phyloP scores from a whole-genome alignment of 2,797 vertebrate genomes.

The Thaleichthys pacificus region DNA sequence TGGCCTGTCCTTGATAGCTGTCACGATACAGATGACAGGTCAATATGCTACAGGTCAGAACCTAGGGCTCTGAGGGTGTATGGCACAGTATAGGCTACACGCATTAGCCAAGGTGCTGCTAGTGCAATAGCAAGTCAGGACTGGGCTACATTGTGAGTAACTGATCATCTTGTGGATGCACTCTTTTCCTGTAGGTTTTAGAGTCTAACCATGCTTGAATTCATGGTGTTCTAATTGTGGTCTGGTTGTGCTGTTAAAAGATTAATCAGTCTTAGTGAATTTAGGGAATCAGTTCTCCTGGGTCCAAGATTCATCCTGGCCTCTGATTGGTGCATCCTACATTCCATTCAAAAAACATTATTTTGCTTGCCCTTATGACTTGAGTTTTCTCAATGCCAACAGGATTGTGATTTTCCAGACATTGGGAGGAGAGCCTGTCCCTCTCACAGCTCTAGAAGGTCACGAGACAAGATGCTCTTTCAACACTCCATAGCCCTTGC shows the following conservation, averaged over 20 bases:
- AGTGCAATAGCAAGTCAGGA: no score
- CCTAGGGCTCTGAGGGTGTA: neutral
- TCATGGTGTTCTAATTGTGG: neutral
- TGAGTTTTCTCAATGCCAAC: neutral
- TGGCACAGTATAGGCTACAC: neutral
- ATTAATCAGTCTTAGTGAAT: neutral
- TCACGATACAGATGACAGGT: neutral
- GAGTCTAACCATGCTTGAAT: neutral
- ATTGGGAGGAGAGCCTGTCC: no score
- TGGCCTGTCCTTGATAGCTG: conserved; percentile 1
- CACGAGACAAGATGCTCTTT: neutral
- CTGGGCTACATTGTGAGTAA: no score
- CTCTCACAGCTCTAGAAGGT: no score
- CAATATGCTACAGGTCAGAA: neutral
- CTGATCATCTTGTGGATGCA: no score
- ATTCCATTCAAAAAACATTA: no score
- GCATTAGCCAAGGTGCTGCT: no score
- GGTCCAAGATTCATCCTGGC: neutral
- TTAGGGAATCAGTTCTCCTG: neutral
- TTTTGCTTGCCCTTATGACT: neutral
- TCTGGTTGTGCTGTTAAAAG: neutral
- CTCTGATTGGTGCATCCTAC: neutral
- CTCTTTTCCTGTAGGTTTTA: neutral
- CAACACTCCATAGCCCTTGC: neutral
- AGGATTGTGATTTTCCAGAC: no score